These are phyloP conservation scores for Melieria crassipennis DNA, from an alignment of 2,888 invertebrate species.

Conservation along the genomic window DNA sequence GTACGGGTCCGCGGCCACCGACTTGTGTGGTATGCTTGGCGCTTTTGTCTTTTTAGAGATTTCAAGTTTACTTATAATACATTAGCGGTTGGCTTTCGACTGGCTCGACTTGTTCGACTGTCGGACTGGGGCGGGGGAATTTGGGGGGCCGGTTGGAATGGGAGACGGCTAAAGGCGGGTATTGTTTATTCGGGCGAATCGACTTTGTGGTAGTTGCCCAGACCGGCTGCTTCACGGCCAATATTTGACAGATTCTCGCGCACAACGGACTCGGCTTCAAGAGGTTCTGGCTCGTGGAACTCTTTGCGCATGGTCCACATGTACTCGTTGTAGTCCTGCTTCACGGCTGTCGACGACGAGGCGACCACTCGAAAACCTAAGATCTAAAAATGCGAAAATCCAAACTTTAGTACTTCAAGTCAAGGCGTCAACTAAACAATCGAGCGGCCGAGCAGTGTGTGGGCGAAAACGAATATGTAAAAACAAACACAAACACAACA, in stretches of 20 bases:
- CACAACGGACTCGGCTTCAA: conserved; percentile 67
- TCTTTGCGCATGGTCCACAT: conserved; percentile 95
- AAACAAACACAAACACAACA: too few relatives aligned
- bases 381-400: conserved; percentile 68
- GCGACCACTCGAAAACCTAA: conserved; percentile 89
- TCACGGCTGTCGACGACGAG: conserved; percentile 85
- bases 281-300: conserved; percentile 79
- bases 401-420: not conserved
- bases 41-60: too few relatives aligned
- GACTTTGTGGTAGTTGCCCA: conserved; percentile 64
- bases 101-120: too few relatives aligned
- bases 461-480: too few relatives aligned
- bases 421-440: too few relatives aligned
- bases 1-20: too few relatives aligned
- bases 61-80: too few relatives aligned
- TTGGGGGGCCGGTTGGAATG: too few relatives aligned
- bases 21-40: too few relatives aligned
- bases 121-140: too few relatives aligned
- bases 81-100: too few relatives aligned
- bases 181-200: conserved; percentile 63
- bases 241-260: conserved; percentile 73
- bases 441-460: not conserved
- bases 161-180: too few relatives aligned
- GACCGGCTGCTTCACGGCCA: conserved; percentile 68
- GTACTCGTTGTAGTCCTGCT: conserved; percentile 89